phyloP scores from a whole-genome alignment of 2,113 vertebrate genomes.

The Anser cygnoides region DNA sequence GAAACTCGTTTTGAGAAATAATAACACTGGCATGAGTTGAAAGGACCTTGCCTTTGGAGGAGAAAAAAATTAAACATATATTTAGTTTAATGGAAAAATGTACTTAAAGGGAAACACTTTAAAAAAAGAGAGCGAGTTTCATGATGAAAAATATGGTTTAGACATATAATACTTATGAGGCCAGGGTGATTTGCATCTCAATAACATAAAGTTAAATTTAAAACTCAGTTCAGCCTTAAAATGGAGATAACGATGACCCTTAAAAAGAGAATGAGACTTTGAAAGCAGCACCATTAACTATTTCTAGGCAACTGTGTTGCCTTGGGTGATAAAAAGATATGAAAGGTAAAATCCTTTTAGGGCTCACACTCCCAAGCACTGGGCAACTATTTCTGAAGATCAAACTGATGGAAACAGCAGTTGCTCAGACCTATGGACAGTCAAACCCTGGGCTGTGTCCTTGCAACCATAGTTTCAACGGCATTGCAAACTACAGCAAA shows the following conservation, averaged over 20 bases:
- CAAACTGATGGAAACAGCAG: background rate
- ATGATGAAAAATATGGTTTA: conserved; percentile 53
- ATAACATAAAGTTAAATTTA: conserved; percentile 31
- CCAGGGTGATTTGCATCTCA: conserved; percentile 54
- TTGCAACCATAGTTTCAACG: background rate
- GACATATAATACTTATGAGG: conserved; percentile 36
- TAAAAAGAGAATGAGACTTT: conserved; percentile 31
- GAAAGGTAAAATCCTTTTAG: conserved; percentile 5
- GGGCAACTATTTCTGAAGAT: background rate
- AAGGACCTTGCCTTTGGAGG: conserved; percentile 70
- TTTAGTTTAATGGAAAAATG: conserved; percentile 65
- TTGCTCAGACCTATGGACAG: background rate
- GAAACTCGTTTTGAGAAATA: conserved; percentile 77
- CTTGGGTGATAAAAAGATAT: background rate
- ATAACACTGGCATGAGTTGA: conserved; percentile 75
- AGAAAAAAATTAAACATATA: conserved; percentile 68
- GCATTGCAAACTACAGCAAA: background rate
- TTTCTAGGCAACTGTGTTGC: conserved; percentile 37
- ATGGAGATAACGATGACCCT: conserved; percentile 46
- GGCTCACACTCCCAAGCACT: background rate
- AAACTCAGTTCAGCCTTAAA: conserved; percentile 51
- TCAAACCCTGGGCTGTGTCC: background rate
- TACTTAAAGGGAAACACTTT: conserved; percentile 39
- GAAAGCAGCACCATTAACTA: conserved; percentile 10
- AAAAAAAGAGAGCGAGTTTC: background rate